A percentile compares a stretch with the other conserved stretches of the same genome.
phyloP scores from a whole-genome alignment of 1,140 invertebrate species.

The Drosophila arawakana region DNA sequence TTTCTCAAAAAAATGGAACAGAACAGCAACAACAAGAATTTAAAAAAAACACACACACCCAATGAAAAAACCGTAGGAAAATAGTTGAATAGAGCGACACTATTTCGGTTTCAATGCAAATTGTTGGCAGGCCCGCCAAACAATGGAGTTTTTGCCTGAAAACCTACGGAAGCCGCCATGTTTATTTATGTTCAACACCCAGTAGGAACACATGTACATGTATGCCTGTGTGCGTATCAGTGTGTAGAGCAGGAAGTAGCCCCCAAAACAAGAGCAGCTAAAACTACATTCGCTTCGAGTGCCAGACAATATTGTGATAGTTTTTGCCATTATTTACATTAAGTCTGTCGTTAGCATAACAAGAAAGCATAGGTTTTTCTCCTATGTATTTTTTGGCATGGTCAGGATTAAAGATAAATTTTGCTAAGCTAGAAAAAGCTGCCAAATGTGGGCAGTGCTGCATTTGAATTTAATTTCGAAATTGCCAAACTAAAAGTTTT shows the following conservation, averaged over 20 bases:
- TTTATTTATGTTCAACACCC: constrained; percentile 39
- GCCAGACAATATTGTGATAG: constrained; percentile 32
- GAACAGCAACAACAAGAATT: constrained; percentile 29
- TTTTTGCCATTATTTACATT: constrained; percentile 31
- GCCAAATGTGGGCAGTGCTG: not conserved
- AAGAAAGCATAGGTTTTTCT: constrained; percentile 1
- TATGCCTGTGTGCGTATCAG: not conserved
- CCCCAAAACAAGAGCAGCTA: constrained; percentile 11
- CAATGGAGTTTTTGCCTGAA: constrained; percentile 24
- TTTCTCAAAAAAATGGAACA: not conserved
- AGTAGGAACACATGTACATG: not conserved
- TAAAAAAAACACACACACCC: constrained; percentile 11
- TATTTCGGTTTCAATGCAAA: constrained; percentile 43
- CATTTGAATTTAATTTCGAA: too few species aligned
- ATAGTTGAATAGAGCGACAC: constrained; percentile 29
- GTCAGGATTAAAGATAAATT: constrained; percentile 2
- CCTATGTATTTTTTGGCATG: not conserved
- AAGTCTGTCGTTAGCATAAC: constrained; percentile 10
- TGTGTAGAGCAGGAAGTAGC: not conserved
- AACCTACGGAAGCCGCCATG: constrained; percentile 38
- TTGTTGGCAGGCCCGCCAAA: constrained; percentile 25
- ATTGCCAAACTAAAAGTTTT: too few species aligned
- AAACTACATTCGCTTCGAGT: constrained; percentile 13
- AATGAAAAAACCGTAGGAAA: not conserved
- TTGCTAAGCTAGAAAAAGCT: not conserved